phyloP scores from a whole-genome alignment of 2,113 vertebrate genomes.

The Caracal caracal region DNA sequence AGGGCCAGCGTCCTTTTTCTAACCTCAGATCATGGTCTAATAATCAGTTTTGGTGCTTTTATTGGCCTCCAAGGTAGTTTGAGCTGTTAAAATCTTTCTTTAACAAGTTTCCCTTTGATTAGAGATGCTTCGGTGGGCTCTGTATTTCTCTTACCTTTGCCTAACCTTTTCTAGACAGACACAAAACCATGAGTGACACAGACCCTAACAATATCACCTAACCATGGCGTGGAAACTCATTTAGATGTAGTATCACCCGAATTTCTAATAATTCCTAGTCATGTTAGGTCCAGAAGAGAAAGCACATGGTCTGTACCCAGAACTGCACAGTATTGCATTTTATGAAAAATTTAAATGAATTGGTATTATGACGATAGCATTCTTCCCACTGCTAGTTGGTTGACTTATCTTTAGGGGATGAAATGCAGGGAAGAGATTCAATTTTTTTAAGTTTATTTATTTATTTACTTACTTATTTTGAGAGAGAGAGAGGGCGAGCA shows the following conservation, averaged over 20 bases:
- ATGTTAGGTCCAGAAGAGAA: constrained; percentile 38
- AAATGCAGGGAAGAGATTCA: constrained; percentile 60
- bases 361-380: constrained; percentile 53
- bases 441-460: no score
- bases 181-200: neutral
- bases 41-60: constrained; percentile 82
- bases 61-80: constrained; percentile 80
- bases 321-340: neutral
- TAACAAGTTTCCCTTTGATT: constrained; percentile 78
- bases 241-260: neutral
- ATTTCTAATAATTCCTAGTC: constrained; percentile 24
- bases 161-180: constrained; percentile 65
- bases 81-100: constrained; percentile 79
- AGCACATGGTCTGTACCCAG: neutral
- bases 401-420: constrained; percentile 59
- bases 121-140: constrained; percentile 72
- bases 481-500: no score
- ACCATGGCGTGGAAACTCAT: neutral
- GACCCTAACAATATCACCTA: constrained; percentile 15
- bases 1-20: constrained; percentile 74
- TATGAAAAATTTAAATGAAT: constrained; percentile 63
- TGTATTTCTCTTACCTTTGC: constrained; percentile 76
- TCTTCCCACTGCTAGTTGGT: constrained; percentile 70
- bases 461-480: no score
- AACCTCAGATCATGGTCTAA: constrained; percentile 80